phyloP scores from a whole-genome alignment of 2,797 vertebrate genomes.

The Sarcophilus harrisii region DNA sequence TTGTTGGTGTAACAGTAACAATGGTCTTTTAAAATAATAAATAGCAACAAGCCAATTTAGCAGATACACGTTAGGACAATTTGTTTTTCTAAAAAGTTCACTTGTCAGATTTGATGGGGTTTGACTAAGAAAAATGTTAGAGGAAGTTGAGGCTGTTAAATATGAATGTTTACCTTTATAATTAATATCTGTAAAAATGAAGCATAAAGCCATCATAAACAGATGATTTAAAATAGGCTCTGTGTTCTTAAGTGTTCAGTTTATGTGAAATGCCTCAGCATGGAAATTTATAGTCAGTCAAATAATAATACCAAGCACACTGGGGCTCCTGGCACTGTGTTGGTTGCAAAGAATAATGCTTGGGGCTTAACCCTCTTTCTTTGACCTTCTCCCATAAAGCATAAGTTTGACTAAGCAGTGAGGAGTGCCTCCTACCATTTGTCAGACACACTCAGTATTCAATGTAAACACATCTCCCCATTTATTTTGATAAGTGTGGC shows the following conservation, averaged over 20 bases:
- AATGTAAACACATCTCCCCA: slow-evolving; percentile 65
- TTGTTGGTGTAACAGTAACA: slow-evolving; percentile 51
- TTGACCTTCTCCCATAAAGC: slow-evolving; percentile 77
- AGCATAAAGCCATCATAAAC: slow-evolving; percentile 51
- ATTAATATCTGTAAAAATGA: slow-evolving; percentile 30
- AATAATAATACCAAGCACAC: slow-evolving; percentile 57
- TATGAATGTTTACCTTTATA: slow-evolving; percentile 58
- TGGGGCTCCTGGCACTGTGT: slow-evolving; percentile 73
- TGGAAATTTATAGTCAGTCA: slow-evolving; percentile 71
- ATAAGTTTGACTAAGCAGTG: slow-evolving; percentile 47
- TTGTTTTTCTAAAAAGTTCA: slow-evolving; percentile 63
- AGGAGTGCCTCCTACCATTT: slow-evolving; percentile 53
- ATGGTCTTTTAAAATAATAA: slow-evolving; percentile 63
- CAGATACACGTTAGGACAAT: slow-evolving; percentile 43
- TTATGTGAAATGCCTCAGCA: slow-evolving; percentile 24
- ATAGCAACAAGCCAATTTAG: slow-evolving; percentile 69
- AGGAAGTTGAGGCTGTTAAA: slow-evolving; percentile 44
- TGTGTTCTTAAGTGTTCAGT: slow-evolving; percentile 33
- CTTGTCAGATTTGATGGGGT: slow-evolving; percentile 64
- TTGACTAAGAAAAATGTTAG: slow-evolving; percentile 58
- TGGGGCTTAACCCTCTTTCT: slow-evolving; percentile 60
- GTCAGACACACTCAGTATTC: slow-evolving; percentile 52
- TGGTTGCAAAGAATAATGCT: slow-evolving; percentile 68
- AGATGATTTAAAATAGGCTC: slow-evolving; percentile 56
- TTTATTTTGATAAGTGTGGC: slow-evolving; percentile 43